Base-by-base conservation (phyloP, 1,140 invertebrate genomes). In the Brachionus plicatilis region DNA sequence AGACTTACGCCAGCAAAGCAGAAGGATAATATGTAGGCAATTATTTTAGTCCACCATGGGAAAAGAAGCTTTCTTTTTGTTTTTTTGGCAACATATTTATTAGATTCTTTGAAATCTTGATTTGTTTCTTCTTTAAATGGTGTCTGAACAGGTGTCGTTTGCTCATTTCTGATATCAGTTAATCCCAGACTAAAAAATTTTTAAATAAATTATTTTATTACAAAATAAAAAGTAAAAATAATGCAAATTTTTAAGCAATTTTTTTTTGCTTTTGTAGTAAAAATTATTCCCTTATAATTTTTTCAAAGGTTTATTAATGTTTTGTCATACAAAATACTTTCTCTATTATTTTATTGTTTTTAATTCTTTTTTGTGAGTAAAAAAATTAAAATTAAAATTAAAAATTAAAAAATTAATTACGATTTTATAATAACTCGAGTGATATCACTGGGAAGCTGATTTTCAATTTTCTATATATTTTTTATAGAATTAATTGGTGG, bases 41-140 rank as follows among this genome's bases (percentile, higher is more conserved):
- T 45, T 33, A 79, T 79, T 56, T 45, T 79, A n/a, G 45, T 50
- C 76, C 76, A 79, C 76, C 76, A 79, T 8, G 76, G 76, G 60
- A 91, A 87, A 3, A 85, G 85, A 79, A 85, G 83, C 83, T 88
- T 89, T 72, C 84, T 85, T 72, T 85, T 84, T 12, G 66, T 47
- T 65, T 53, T 84, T 37, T 45, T 70, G n/a, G 5, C 27, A 56
- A 11, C 24, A 11, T 78, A 41, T 24, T 53, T 78, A 2, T 8
- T 50, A 6, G 33, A 37, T 0, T 79, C 17, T 7, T 65, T 65
- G 14, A 65, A 29, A 45, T 65, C 17, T 24, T 56, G 12, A 43
- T n/a, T 4, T 11, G 6, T 14, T 65, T 79, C 5, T 11, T 72
- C 70, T 20, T 20, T 9, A 60, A 60, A 20, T 60, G n/a, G 53